phyloP scores from a whole-genome alignment of 2,797 vertebrate genomes.

The Poliocrania exsul region DNA sequence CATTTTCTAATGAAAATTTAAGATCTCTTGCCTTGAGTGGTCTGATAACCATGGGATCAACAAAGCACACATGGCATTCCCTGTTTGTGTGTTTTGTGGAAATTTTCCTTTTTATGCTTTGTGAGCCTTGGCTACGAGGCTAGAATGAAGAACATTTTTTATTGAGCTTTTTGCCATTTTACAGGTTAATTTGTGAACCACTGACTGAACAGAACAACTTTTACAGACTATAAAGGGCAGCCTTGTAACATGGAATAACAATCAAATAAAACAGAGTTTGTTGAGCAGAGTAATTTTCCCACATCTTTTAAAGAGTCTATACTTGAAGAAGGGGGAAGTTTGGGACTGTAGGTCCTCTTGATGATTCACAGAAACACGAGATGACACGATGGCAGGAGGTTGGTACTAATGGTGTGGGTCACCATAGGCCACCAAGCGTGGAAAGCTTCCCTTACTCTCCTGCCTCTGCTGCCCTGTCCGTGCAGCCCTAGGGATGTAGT shows the following conservation, averaged over 20 bases:
- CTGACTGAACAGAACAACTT: slow-evolving; percentile 30
- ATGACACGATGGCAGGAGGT: neutral
- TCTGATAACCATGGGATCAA: neutral
- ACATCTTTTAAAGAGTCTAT: neutral
- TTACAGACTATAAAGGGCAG: slow-evolving; percentile 28
- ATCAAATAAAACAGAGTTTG: neutral
- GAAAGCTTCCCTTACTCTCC: neutral
- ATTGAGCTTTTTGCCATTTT: slow-evolving; percentile 34
- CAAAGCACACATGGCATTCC: neutral
- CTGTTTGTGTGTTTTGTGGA: neutral
- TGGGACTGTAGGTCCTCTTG: neutral
- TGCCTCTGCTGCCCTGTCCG: neutral
- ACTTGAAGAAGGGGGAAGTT: neutral
- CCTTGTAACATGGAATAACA: slow-evolving; percentile 9
- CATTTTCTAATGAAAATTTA: neutral
- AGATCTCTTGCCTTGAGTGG: neutral
- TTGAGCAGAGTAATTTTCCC: neutral
- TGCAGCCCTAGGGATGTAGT: neutral
- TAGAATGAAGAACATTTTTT: slow-evolving; percentile 2
- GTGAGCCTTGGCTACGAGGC: neutral
- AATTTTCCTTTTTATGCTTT: neutral
- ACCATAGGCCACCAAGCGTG: neutral
- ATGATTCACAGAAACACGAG: neutral
- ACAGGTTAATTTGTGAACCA: slow-evolving; percentile 26
- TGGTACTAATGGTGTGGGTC: neutral